Conservation (phyloP, 35 echinoderm and acorn worm genomes). For the Heliocidaris tuberculata region DNA sequence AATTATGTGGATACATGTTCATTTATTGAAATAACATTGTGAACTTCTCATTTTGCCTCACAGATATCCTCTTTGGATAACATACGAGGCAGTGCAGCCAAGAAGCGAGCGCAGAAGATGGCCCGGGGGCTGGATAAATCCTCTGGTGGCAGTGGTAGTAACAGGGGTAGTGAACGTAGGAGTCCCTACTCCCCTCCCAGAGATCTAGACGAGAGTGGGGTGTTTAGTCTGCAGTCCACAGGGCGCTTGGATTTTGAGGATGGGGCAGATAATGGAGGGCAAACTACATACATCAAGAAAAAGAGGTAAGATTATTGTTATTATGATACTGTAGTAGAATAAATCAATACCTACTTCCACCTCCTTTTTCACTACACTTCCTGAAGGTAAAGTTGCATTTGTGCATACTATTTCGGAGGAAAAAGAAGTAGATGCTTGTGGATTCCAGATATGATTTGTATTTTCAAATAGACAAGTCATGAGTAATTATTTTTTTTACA, state of each 20-base stretch:
- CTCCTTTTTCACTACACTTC: too few species aligned
- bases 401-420: too few species aligned
- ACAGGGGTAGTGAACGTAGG: slow-evolving; percentile 14
- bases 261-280: not conserved
- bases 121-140: slow-evolving; percentile 33
- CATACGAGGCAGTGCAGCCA: slow-evolving; percentile 76
- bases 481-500: too few species aligned
- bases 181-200: slow-evolving; percentile 15
- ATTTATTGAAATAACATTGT: not conserved
- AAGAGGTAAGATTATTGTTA: not conserved
- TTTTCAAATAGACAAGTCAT: too few species aligned
- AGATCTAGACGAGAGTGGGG: slow-evolving; percentile 54
- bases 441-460: too few species aligned
- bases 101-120: slow-evolving; percentile 78
- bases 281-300: slow-evolving; percentile 34
- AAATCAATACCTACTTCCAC: too few species aligned
- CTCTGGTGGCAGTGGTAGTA: not conserved
- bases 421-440: too few species aligned
- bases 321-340: not conserved
- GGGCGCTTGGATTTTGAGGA: slow-evolving; percentile 33
- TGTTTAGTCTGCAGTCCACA: slow-evolving; percentile 67
- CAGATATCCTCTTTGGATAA: slow-evolving; percentile 30
- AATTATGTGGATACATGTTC: not conserved
- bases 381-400: too few species aligned
- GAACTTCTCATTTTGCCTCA: not conserved